These are phyloP conservation scores for Dascyllus trimaculatus DNA, from an alignment of 2,113 vertebrate genomes.

Conservation along the genomic window DNA sequence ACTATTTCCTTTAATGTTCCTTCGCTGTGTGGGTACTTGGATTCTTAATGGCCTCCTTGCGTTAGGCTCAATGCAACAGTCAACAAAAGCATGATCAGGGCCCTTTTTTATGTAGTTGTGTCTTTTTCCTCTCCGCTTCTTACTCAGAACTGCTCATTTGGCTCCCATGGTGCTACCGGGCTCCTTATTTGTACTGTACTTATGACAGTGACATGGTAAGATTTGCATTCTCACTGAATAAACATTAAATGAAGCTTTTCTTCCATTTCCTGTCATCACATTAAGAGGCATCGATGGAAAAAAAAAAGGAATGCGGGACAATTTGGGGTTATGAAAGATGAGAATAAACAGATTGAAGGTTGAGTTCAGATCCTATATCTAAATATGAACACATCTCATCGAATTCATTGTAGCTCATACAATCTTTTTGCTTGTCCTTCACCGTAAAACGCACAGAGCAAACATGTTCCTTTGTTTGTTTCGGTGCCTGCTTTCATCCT, in stretches of 20 bases:
- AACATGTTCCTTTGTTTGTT: not conserved
- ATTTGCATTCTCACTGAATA: slow-evolving; percentile 10
- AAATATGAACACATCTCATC: not conserved
- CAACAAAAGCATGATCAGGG: slow-evolving; percentile 35
- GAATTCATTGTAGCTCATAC: not conserved
- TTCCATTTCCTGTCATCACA: slow-evolving; percentile 10
- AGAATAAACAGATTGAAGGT: not conserved
- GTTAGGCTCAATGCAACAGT: slow-evolving; percentile 48
- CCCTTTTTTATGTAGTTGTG: slow-evolving; percentile 5
- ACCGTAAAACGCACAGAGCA: not conserved
- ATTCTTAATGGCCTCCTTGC: slow-evolving; percentile 62
- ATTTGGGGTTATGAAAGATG: slow-evolving; percentile 11
- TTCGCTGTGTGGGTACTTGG: slow-evolving; percentile 49
- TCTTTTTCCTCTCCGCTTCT: not conserved
- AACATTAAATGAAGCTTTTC: slow-evolving; percentile 36
- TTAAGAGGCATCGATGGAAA: not conserved
- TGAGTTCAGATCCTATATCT: not conserved
- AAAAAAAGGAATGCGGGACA: not conserved
- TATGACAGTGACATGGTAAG: slow-evolving; percentile 15
- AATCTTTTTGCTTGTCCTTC: not conserved
- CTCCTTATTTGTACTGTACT: slow-evolving; percentile 7
- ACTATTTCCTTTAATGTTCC: slow-evolving; percentile 68
- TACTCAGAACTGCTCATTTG: slow-evolving; percentile 18
- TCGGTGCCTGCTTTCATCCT: not conserved
- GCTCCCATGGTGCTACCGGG: not conserved